A percentile compares a stretch with the other conserved stretches of the same genome.
phyloP scores from a whole-genome alignment of 2,113 vertebrate species.

The Rhinoptilus africanus region DNA sequence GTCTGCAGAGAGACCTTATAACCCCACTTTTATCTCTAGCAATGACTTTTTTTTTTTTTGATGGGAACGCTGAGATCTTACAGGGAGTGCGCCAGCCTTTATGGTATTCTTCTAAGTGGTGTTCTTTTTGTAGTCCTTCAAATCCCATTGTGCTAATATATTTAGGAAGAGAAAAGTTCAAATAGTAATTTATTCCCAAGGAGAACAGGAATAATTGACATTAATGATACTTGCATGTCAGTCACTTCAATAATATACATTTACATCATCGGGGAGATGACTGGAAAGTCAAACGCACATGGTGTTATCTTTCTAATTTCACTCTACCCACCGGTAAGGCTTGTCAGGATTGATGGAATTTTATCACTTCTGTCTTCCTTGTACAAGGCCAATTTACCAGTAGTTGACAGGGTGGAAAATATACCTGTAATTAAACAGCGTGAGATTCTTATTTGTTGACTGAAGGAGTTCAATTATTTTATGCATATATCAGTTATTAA shows the following conservation, averaged over 20 bases:
- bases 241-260: neutral
- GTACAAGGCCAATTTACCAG: constrained; percentile 50
- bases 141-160: neutral
- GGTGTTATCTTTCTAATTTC: constrained; percentile 53
- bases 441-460: constrained; percentile 56
- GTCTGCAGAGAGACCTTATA: too few relatives aligned
- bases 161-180: neutral
- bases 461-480: constrained; percentile 58
- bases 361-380: constrained; percentile 42
- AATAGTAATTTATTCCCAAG: neutral
- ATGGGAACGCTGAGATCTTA: neutral
- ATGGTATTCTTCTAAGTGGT: neutral
- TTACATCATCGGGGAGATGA: constrained; percentile 19
- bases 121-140: neutral
- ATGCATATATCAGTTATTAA: constrained; percentile 62
- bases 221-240: constrained; percentile 17
- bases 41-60: neutral
- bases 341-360: constrained; percentile 55
- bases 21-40: neutral
- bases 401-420: constrained; percentile 57
- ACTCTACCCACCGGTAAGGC: constrained; percentile 7
- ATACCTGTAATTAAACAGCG: constrained; percentile 62
- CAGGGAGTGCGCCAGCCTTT: neutral
- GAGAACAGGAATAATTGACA: constrained; percentile 22
- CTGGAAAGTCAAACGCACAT: constrained; percentile 3